These are phyloP conservation scores for Porites australiensis DNA, from an alignment of 64 coral and sea anemone species.

Conservation along the genomic window DNA sequence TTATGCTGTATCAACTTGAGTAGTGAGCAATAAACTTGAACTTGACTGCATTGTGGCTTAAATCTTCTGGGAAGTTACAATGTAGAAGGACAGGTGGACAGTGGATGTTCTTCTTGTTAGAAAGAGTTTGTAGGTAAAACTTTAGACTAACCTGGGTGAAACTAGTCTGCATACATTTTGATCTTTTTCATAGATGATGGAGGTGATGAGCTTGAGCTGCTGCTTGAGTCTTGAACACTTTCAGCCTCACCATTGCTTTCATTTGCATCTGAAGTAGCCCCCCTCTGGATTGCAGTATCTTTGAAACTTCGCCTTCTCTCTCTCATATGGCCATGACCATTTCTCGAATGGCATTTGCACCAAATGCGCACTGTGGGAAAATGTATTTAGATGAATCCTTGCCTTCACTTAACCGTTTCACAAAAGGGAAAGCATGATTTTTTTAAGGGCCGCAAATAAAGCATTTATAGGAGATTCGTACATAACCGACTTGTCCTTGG, in stretches of 20 bases:
- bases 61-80: too few relatives aligned
- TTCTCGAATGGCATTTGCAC: constrained; percentile 14
- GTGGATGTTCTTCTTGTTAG: too few relatives aligned
- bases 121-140: too few relatives aligned
- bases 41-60: too few relatives aligned
- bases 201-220: neutral
- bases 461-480: too few relatives aligned
- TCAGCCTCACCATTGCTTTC: neutral
- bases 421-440: neutral
- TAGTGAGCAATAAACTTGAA: constrained; percentile 4
- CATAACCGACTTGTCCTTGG: too few relatives aligned
- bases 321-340: constrained; percentile 18
- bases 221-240: constrained; percentile 4
- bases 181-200: neutral
- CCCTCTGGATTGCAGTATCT: neutral
- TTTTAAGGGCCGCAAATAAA: too few relatives aligned
- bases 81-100: too few relatives aligned
- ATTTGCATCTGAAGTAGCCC: neutral
- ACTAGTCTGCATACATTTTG: too few relatives aligned
- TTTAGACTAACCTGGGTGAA: too few relatives aligned
- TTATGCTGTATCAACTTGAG: neutral
- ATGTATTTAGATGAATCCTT: neutral
- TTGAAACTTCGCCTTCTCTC: neutral
- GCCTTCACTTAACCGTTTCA: constrained; percentile 15
- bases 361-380: constrained; percentile 3